Percentiles rank a stretch among this genome's conserved stretches.
phyloP scores from a whole-genome alignment of 2,888 invertebrate genomes.

The Yponomeuta plumbellus region DNA sequence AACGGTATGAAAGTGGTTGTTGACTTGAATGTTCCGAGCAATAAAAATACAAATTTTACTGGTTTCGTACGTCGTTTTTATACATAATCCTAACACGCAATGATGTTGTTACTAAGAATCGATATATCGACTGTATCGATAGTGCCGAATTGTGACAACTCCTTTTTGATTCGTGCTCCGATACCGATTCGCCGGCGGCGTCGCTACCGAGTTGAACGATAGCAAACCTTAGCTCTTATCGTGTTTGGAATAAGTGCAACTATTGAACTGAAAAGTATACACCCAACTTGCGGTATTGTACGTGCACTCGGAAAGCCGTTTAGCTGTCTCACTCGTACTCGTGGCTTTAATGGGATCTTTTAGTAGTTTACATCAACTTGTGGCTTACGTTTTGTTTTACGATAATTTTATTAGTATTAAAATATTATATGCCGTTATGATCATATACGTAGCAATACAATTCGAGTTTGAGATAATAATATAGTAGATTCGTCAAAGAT shows the following conservation, averaged over 20 bases:
- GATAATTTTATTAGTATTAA: neutral
- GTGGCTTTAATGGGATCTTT: neutral
- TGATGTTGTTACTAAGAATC: slow-evolving; percentile 16
- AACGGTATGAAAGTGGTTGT: no score
- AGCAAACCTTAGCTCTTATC: neutral
- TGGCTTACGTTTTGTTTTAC: neutral
- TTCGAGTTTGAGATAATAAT: no score
- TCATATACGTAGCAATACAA: no score
- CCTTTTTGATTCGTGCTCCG: slow-evolving; percentile 24
- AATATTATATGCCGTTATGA: no score
- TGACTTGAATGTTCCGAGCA: no score
- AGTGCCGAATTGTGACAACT: slow-evolving; percentile 22
- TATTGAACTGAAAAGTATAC: neutral
- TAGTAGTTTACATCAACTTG: neutral
- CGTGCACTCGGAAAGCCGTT: no score
- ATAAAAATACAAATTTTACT: no score
- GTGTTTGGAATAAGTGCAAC: neutral
- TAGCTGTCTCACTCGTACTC: no score
- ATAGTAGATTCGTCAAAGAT: no score
- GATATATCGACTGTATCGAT: slow-evolving; percentile 23
- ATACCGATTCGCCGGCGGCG: slow-evolving; percentile 25
- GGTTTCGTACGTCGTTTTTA: neutral
- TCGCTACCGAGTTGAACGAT: slow-evolving; percentile 18
- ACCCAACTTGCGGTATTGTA: neutral
- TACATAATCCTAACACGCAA: neutral